Evolutionary conservation across 2,797 vertebrate species (phyloP).

Genomic region (Falco rusticolus): DNA sequence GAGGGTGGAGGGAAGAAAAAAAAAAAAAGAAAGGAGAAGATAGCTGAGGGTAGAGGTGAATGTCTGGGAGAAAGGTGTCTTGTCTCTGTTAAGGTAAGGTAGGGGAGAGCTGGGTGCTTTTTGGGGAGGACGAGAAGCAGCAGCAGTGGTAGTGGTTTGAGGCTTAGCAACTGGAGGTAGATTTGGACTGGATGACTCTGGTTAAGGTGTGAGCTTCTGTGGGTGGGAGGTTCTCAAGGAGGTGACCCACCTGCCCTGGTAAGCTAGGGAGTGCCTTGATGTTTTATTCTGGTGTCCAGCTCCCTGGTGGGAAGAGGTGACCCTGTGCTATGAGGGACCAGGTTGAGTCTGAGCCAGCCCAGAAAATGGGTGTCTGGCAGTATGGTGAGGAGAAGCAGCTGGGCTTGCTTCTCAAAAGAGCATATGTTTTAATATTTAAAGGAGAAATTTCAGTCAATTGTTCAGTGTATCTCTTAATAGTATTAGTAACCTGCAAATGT

Average conservation of each 20-base stretch:
- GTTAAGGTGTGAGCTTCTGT: background rate
- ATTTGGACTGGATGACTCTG: background rate
- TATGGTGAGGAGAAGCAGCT: background rate
- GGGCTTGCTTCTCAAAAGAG: background rate
- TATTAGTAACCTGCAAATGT: background rate
- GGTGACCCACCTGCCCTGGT: background rate
- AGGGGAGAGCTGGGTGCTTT: background rate
- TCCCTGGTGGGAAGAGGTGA: background rate
- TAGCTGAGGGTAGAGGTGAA: fast-evolving
- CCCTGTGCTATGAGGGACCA: fast-evolving
- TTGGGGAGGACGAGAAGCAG: background rate
- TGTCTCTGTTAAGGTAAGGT: background rate
- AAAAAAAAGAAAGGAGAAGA: background rate
- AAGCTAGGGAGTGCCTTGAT: background rate
- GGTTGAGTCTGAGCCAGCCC: background rate
- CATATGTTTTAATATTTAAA: background rate
- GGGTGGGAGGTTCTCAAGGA: background rate
- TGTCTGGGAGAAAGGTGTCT: fast-evolving
- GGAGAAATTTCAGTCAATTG: background rate
- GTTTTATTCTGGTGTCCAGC: background rate
- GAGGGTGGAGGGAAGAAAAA: background rate
- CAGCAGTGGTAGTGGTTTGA: background rate
- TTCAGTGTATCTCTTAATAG: background rate
- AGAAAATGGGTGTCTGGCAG: background rate
- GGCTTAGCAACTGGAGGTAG: background rate